Evolutionary conservation across 1,140 invertebrate species (phyloP), one percentile per base, ranked within the genome.

Genomic region (Notospermus geniculatus): DNA sequence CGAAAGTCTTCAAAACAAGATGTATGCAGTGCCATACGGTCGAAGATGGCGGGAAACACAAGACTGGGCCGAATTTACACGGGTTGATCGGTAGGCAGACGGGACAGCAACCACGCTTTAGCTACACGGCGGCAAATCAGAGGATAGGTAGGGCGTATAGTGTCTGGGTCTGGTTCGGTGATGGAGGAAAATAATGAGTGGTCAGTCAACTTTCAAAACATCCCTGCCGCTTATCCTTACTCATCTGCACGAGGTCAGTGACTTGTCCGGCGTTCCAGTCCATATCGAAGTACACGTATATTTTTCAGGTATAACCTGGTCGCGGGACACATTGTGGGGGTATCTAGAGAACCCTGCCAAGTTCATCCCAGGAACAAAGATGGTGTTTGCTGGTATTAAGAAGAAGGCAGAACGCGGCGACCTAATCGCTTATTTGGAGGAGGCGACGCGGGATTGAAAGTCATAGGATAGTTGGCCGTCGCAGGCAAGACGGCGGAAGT

Each of bases 11-110:
- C 81, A 88, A 97, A 50, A 90, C 95, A 82, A 89, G 92, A 80
- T 99, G 97, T 84, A 86, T 91, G 11, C 95, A 98, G 80, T 99
- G 97, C 80, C 97, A 99, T 82, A 97, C 94, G 46, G 89, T 97
- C 57, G 93, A 97, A 76, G 87, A 89, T 64, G 93, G 92, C 75
- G 94, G 93, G 71, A 95, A 95, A 84, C 92, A 99, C 83, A 99
- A 99, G 85, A 90, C 91, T 71, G 97, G 97, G 22, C 97, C 97
- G 29, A 99, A 98, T 79, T 87, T 99, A 13, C 83, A 93, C 76
- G 96, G 97, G 62, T 78, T 99, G 53, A 86, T 94, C 71, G 97
- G 97, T 45, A 88, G 96, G 69, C 96, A 96, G 84, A 98, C 95
- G 68, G 97, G 97, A 41, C 92, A 95, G 78, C 92, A 94, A 23